A percentile compares a stretch with the other conserved stretches of the same genome.
These are phyloP conservation scores for Quadroppia sp. DNA, from an alignment of 2,888 invertebrate species.

Conservation along the genomic window DNA sequence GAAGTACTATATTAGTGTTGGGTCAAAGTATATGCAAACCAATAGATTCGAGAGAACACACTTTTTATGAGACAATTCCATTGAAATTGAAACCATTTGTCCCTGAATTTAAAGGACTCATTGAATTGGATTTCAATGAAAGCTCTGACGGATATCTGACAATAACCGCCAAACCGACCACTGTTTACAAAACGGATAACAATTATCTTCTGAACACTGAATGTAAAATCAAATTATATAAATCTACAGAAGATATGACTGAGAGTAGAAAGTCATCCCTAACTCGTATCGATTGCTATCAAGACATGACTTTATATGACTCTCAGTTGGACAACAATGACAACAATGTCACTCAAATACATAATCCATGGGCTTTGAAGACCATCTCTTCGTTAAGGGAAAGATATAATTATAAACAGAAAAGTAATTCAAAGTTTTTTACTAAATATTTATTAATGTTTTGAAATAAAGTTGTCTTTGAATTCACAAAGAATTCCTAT, in stretches of 20 bases:
- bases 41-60: constrained; percentile 57
- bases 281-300: constrained; percentile 21
- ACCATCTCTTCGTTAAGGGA: constrained; percentile 34
- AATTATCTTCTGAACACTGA: constrained; percentile 23
- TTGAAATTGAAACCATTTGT: constrained; percentile 56
- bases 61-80: constrained; percentile 60
- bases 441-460: no score
- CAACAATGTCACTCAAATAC: constrained; percentile 43
- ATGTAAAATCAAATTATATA: constrained; percentile 34
- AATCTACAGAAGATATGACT: constrained; percentile 35
- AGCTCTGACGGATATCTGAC: constrained; percentile 57
- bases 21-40: constrained; percentile 57
- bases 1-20: constrained; percentile 38
- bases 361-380: constrained; percentile 58
- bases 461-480: background rate
- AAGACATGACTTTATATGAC: background rate
- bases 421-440: constrained; percentile 1
- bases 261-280: constrained; percentile 29
- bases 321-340: background rate
- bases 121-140: constrained; percentile 53
- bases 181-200: background rate
- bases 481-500: constrained; percentile 56
- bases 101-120: constrained; percentile 56
- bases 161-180: constrained; percentile 54
- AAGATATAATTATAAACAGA: background rate